phyloP scores from a whole-genome alignment of 2,888 invertebrate genomes.

The Biston stratarius region DNA sequence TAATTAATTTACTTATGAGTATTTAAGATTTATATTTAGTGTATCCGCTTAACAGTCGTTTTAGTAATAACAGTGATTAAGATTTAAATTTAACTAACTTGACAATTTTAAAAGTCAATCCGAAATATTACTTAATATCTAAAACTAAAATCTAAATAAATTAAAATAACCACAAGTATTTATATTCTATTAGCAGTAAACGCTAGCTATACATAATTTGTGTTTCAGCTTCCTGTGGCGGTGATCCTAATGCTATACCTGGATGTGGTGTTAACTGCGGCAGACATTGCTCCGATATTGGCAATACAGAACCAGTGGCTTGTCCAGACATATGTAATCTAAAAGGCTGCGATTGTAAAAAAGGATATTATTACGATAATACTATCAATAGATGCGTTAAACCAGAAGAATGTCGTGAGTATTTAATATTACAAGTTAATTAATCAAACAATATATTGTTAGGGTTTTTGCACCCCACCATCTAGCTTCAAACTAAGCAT shows the following conservation, averaged over 20 bases:
- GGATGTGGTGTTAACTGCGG: constrained; percentile 48
- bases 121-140: too few relatives aligned
- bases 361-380: constrained; percentile 39
- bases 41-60: background rate
- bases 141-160: too few relatives aligned
- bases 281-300: constrained; percentile 37
- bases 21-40: background rate
- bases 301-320: constrained; percentile 15
- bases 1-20: too few relatives aligned
- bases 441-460: too few relatives aligned
- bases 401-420: constrained; percentile 49
- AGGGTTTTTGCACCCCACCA: too few relatives aligned
- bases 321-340: constrained; percentile 24
- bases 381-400: constrained; percentile 39
- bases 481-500: too few relatives aligned
- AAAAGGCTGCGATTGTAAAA: constrained; percentile 48
- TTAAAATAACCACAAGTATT: too few relatives aligned
- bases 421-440: too few relatives aligned
- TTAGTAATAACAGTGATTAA: background rate
- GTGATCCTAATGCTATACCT: constrained; percentile 43
- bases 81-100: too few relatives aligned
- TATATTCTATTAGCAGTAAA: too few relatives aligned
- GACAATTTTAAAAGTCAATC: too few relatives aligned
- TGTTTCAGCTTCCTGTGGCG: constrained; percentile 38
- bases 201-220: too few relatives aligned